A percentile compares a stretch with the other conserved stretches of the same genome.
Evolutionary conservation across 1,140 invertebrate genomes (phyloP).

Genomic region (Bombus balteatus): DNA sequence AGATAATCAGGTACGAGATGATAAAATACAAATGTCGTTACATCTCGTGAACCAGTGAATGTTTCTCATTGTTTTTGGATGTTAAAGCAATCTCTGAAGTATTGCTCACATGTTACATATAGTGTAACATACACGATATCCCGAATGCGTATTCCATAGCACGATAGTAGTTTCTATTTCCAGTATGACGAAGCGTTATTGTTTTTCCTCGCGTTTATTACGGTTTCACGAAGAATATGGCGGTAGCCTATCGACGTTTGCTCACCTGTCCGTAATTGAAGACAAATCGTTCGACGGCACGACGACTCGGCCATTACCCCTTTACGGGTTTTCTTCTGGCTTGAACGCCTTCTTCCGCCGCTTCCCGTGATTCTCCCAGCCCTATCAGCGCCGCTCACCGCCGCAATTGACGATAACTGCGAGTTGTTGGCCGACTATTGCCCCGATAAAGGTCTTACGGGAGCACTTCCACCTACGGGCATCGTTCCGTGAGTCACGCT

Average conservation of each 20-base stretch:
- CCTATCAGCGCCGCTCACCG: conserved; percentile 20
- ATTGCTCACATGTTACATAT: too few relatives aligned
- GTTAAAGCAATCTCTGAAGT: too few relatives aligned
- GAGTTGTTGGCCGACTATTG: conserved; percentile 50
- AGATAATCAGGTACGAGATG: too few relatives aligned
- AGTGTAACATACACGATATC: too few relatives aligned
- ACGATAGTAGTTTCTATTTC: too few relatives aligned
- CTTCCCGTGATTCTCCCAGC: neutral
- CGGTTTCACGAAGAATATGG: neutral
- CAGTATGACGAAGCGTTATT: neutral
- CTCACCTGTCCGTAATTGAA: conserved; percentile 55
- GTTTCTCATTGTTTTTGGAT: too few relatives aligned
- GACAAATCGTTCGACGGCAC: conserved; percentile 43
- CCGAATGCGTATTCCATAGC: too few relatives aligned
- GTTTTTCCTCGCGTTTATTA: neutral
- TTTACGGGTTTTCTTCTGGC: conserved; percentile 39
- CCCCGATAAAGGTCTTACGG: conserved; percentile 47
- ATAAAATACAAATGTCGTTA: too few relatives aligned
- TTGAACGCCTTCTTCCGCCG: neutral
- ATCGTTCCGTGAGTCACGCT: conserved; percentile 23
- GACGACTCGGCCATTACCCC: conserved; percentile 17
- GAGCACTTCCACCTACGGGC: conserved; percentile 34
- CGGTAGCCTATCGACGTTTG: neutral
- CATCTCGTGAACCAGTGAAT: too few relatives aligned
- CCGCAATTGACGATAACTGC: conserved; percentile 52